Percentiles rank a stretch among this genome's conserved stretches.
phyloP scores from a whole-genome alignment of 2,888 invertebrate genomes.

The Balanococcus diminutus region DNA sequence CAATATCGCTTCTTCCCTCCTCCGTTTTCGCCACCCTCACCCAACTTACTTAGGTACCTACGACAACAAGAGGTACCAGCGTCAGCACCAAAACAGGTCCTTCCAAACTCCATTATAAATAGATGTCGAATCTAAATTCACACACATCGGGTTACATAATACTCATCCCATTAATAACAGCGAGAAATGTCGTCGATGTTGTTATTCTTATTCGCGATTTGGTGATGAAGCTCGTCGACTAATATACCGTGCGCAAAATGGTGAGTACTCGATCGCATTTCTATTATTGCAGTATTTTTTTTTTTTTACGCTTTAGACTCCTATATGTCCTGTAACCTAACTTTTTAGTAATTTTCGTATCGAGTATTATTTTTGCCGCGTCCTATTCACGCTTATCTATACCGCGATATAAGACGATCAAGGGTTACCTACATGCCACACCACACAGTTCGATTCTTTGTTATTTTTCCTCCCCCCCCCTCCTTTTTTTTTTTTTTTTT shows the following conservation, averaged over 20 bases:
- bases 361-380: too few relatives aligned
- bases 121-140: constrained; percentile 49
- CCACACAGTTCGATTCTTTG: too few relatives aligned
- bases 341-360: too few relatives aligned
- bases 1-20: not conserved
- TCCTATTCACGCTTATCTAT: too few relatives aligned
- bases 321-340: not conserved
- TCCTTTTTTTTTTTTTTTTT: too few relatives aligned
- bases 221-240: not conserved
- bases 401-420: too few relatives aligned
- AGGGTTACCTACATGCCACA: not conserved
- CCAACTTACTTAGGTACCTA: not conserved
- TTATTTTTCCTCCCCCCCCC: too few relatives aligned
- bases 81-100: not conserved
- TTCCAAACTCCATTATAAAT: constrained; percentile 44
- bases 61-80: not conserved
- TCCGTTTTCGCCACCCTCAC: not conserved
- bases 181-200: constrained; percentile 8
- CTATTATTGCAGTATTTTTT: too few relatives aligned
- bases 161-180: constrained; percentile 37
- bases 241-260: not conserved
- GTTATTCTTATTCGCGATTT: not conserved
- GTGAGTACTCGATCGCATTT: not conserved
- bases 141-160: constrained; percentile 52
- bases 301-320: not conserved